These are phyloP conservation scores for Pinna nobilis DNA, from an alignment of 1,140 invertebrate species.

Conservation along the genomic window DNA sequence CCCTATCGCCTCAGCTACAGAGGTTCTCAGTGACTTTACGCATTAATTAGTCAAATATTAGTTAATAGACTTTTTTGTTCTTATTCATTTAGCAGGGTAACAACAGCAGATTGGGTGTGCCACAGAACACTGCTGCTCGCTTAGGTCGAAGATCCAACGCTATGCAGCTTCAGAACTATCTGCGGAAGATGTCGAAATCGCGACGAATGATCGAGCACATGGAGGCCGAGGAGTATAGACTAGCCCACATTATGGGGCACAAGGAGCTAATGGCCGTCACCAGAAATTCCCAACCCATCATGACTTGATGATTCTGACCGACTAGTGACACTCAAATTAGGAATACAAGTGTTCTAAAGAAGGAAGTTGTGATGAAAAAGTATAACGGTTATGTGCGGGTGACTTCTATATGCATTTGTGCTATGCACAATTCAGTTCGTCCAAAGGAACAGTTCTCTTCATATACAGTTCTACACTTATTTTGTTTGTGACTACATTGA, in stretches of 20 bases:
- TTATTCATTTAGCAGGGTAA: constrained; percentile 5
- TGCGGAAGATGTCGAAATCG: constrained; percentile 51
- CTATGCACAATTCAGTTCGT: too few relatives aligned
- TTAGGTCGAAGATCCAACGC: constrained; percentile 39
- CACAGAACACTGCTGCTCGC: constrained; percentile 35
- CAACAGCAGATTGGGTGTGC: constrained; percentile 5
- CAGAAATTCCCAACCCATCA: background rate
- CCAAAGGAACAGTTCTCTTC: too few relatives aligned
- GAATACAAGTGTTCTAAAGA: background rate
- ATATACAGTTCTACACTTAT: too few relatives aligned
- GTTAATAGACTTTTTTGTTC: background rate
- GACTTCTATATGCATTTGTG: background rate
- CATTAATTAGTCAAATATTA: too few relatives aligned
- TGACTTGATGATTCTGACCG: too few relatives aligned
- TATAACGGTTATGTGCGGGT: too few relatives aligned
- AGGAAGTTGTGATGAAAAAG: constrained; percentile 1
- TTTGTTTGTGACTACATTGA: too few relatives aligned
- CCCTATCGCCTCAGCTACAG: too few relatives aligned
- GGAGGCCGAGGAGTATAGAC: constrained; percentile 41
- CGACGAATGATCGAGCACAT: constrained; percentile 49
- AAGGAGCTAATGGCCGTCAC: constrained; percentile 28
- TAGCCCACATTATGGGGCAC: constrained; percentile 30
- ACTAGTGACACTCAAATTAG: background rate
- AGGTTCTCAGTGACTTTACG: too few relatives aligned
- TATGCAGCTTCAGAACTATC: constrained; percentile 54